Base-by-base conservation (phyloP, 2,888 invertebrate genomes). In the Cinara cedri region DNA sequence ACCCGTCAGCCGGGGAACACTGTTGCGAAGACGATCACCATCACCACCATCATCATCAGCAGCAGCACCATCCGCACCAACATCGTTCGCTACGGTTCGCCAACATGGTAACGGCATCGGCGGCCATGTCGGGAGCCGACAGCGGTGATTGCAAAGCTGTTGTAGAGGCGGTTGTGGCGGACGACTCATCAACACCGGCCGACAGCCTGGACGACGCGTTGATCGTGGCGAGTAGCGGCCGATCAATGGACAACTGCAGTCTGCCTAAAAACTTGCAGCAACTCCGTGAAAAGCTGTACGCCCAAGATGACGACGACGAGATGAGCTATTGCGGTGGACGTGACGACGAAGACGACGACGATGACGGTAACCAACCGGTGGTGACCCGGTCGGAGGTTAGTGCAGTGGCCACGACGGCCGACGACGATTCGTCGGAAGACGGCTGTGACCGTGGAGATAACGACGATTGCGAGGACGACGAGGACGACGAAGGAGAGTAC, bases 401-500 rank as follows among this genome's bases (percentile, higher is more conserved):
- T 1, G 14, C 11, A 1, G 34, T 6, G 19, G 21, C 51, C 11
- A 16, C 55, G 65, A 34, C 74, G 42, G 46, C 55, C 16, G 62
- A 6, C n/a, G 44, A n/a, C 44, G 76, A 76, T 19, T 76, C 76
- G 24, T 76, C 76, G 46, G 76, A 85, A 46, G 85, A 84, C 80
- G 85, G 83, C 0, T 85, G 86, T 78, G 86, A 85, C 66, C 85
- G 86, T 71, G 21, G 57, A 3, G 51, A 46, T 34, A 3, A 34
- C n/a, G 57, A 60, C n/a, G 34, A 19, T 9, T 14, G n/a, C 68
- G 55, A n/a, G n/a, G n/a, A 68, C 72, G 72, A 63, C 16, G 34
- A 46, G 14, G 68, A 84, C 74, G 82, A 86, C 84, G 86, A 87
- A 84, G 85, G 87, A 84, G 83, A 87, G 83, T 85, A 87, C 84